phyloP scores from a whole-genome alignment of 2,888 invertebrate genomes.

The Antheraea yamamai region DNA sequence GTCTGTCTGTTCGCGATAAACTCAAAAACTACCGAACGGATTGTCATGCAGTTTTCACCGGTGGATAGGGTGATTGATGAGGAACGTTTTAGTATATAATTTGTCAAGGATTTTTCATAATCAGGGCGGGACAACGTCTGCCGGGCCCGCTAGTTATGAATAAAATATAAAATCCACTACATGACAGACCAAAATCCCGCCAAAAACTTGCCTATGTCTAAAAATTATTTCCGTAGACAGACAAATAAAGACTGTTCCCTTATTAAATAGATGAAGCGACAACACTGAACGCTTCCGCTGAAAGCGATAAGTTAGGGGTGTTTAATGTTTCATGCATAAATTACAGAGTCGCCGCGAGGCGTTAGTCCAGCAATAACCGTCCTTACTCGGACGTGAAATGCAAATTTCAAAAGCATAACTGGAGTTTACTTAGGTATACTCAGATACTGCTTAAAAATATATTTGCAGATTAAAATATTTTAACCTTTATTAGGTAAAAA shows the following conservation, averaged over 20 bases:
- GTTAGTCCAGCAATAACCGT: constrained; percentile 5
- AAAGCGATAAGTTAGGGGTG: constrained; percentile 15
- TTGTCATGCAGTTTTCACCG: too few species aligned
- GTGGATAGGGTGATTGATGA: too few species aligned
- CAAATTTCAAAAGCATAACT: constrained; percentile 10
- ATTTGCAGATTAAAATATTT: background rate
- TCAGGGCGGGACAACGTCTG: too few species aligned
- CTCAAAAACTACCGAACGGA: too few species aligned
- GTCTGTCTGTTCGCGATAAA: too few species aligned
- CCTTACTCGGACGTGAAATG: constrained; percentile 6
- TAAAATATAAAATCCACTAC: too few species aligned
- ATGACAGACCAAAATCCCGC: too few species aligned
- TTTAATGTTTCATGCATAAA: constrained; percentile 14
- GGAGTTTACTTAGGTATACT: constrained; percentile 1
- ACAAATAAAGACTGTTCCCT: background rate
- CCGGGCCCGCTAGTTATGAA: too few species aligned
- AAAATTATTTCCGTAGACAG: too few species aligned
- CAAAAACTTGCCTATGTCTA: too few species aligned
- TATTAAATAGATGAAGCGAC: constrained; percentile 12
- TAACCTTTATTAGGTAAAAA: background rate
- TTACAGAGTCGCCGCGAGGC: constrained; percentile 12
- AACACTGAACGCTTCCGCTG: constrained; percentile 13
- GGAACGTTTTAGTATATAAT: too few species aligned
- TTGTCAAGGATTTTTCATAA: too few species aligned
- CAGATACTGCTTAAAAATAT: background rate